Conservation (phyloP, 2,113 vertebrate species). For the Perognathus longimembris region DNA sequence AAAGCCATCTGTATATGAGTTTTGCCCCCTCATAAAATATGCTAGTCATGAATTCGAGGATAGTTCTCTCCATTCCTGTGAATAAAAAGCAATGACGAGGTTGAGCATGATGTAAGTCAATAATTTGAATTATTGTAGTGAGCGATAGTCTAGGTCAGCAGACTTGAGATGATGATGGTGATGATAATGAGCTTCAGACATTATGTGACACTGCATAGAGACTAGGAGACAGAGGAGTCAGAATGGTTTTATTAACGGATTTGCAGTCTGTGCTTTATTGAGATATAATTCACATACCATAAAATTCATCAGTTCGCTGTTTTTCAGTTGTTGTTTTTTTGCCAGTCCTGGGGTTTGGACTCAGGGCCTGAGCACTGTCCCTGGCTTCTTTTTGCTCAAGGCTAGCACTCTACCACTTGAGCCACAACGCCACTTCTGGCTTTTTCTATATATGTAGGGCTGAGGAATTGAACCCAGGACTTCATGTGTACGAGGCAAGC, state of each 20-base stretch:
- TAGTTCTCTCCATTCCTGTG: constrained; percentile 4
- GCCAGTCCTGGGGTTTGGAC: no score
- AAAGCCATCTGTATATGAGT: background rate
- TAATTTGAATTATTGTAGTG: background rate
- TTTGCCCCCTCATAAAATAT: background rate
- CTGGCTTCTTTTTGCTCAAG: no score
- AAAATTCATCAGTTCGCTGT: no score
- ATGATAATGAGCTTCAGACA: background rate
- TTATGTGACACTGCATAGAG: background rate
- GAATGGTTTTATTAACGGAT: background rate
- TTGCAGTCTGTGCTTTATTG: background rate
- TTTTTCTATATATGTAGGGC: no score
- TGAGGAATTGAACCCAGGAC: no score
- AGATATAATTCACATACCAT: no score
- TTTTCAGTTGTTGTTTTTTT: no score
- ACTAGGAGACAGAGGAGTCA: background rate
- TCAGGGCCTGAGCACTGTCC: no score
- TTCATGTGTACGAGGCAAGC: no score
- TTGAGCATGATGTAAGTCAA: background rate
- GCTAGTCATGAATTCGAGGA: background rate
- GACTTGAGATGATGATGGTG: background rate
- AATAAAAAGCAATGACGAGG: background rate
- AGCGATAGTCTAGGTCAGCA: background rate
- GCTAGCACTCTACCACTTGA: no score
- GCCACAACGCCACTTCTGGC: no score